Evolutionary conservation across 2,888 invertebrate species (phyloP).

Genomic region (Phlogophora meticulosa): DNA sequence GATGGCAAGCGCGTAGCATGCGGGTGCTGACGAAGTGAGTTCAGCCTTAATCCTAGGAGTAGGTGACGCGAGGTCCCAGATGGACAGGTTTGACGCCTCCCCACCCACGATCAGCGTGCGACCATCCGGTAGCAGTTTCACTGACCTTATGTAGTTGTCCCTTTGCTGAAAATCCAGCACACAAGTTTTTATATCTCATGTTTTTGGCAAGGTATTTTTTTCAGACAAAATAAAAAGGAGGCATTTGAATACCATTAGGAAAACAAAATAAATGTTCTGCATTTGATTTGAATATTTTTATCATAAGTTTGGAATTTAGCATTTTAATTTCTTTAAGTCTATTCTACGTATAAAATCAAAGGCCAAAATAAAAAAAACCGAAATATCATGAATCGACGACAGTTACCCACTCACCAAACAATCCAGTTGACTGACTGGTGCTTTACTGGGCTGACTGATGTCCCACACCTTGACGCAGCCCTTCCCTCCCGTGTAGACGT

Average conservation of each 20-base stretch:
- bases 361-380: constrained; percentile 58
- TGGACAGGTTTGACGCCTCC: constrained; percentile 98
- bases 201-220: constrained; percentile 10
- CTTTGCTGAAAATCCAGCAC: constrained; percentile 92
- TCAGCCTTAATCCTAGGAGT: constrained; percentile 98
- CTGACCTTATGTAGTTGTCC: constrained; percentile 98
- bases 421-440: constrained; percentile 97
- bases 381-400: constrained; percentile 76
- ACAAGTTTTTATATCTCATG: constrained; percentile 17
- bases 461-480: constrained; percentile 99
- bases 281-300: constrained; percentile 25
- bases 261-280: constrained; percentile 18
- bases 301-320: constrained; percentile 47
- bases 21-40: constrained; percentile 98
- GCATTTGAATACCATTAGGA: constrained; percentile 6
- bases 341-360: constrained; percentile 12
- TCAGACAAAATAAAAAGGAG: constrained; percentile 19
- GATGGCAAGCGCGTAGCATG: constrained; percentile 99
- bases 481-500: constrained; percentile 98
- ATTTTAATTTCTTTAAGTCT: constrained; percentile 15
- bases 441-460: constrained; percentile 97
- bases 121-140: constrained; percentile 97
- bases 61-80: constrained; percentile 98
- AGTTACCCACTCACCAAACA: constrained; percentile 94
- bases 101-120: constrained; percentile 98